Percentiles rank a stretch among this genome's conserved stretches.
These are phyloP conservation scores for Teinopalpus imperialis DNA, from an alignment of 2,888 invertebrate genomes.

Conservation along the genomic window DNA sequence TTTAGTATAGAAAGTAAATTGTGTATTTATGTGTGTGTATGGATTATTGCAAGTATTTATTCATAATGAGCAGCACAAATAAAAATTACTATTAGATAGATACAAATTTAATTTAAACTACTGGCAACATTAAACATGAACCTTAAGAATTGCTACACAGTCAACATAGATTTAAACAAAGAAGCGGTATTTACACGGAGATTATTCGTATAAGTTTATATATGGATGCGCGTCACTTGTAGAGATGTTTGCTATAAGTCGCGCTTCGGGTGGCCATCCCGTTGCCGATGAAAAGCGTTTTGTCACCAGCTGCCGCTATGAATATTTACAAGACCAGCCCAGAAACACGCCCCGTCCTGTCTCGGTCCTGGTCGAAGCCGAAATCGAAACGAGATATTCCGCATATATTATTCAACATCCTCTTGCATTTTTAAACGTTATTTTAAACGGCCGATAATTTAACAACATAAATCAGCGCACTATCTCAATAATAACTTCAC, in stretches of 20 bases:
- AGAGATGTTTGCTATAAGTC: constrained; percentile 53
- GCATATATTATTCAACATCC: constrained; percentile 35
- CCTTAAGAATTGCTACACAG: neutral
- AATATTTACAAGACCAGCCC: constrained; percentile 65
- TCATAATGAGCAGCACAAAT: no score
- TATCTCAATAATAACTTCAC: constrained; percentile 31
- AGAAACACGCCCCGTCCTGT: constrained; percentile 48
- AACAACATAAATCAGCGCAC: constrained; percentile 28
- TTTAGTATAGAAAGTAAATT: no score
- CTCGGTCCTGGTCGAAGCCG: constrained; percentile 33
- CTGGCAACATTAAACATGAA: no score
- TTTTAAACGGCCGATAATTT: constrained; percentile 29
- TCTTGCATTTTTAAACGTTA: constrained; percentile 30
- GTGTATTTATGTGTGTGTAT: no score
- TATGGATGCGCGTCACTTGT: constrained; percentile 48
- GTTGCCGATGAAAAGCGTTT: constrained; percentile 60
- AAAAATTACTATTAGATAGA: no score
- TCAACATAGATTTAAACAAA: constrained; percentile 23
- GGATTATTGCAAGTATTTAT: no score
- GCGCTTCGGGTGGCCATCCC: constrained; percentile 66
- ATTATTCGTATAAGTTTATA: constrained; percentile 36
- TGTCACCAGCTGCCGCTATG: constrained; percentile 62
- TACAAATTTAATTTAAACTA: no score
- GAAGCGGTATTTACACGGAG: constrained; percentile 21
- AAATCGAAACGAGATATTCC: constrained; percentile 36